phyloP scores from a whole-genome alignment of 1,140 invertebrate genomes.

The Dendrolimus kikuchii region DNA sequence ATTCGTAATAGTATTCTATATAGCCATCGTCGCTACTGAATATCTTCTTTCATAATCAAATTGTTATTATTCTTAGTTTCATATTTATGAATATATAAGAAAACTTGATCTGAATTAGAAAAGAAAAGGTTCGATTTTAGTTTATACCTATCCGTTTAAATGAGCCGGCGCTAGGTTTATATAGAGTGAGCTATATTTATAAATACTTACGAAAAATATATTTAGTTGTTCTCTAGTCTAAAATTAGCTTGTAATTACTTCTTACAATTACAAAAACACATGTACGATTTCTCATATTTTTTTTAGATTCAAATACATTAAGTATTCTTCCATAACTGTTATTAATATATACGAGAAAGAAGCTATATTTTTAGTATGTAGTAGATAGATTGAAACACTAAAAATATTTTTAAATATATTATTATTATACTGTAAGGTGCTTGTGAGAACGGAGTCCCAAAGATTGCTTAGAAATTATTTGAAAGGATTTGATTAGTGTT shows the following conservation, averaged over 20 bases:
- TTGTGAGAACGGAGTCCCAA: slow-evolving; percentile 42
- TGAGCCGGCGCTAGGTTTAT: no score
- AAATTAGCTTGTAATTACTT: slow-evolving; percentile 34
- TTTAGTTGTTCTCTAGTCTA: slow-evolving; percentile 65
- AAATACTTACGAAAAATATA: slow-evolving; percentile 24
- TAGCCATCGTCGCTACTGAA: no score
- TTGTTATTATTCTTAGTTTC: no score
- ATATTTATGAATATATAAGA: no score
- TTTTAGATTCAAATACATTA: slow-evolving; percentile 41
- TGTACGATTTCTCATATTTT: slow-evolving; percentile 25
- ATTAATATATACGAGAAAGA: slow-evolving; percentile 36
- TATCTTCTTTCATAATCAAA: no score
- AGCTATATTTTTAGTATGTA: slow-evolving; percentile 52
- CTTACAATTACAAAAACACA: slow-evolving; percentile 15
- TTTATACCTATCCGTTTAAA: slow-evolving; percentile 4
- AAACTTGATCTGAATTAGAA: no score
- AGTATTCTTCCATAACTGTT: slow-evolving; percentile 46
- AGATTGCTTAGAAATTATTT: slow-evolving; percentile 34
- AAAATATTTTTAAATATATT: slow-evolving; percentile 26
- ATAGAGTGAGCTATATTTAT: slow-evolving; percentile 49
- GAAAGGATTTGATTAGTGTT: slow-evolving; percentile 56
- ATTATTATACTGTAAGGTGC: slow-evolving; percentile 42
- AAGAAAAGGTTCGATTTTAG: no score
- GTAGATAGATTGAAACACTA: slow-evolving; percentile 28
- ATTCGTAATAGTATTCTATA: no score